These are phyloP conservation scores for Notamacropus eugenii DNA, from an alignment of 2,797 vertebrate species.

Conservation along the genomic window DNA sequence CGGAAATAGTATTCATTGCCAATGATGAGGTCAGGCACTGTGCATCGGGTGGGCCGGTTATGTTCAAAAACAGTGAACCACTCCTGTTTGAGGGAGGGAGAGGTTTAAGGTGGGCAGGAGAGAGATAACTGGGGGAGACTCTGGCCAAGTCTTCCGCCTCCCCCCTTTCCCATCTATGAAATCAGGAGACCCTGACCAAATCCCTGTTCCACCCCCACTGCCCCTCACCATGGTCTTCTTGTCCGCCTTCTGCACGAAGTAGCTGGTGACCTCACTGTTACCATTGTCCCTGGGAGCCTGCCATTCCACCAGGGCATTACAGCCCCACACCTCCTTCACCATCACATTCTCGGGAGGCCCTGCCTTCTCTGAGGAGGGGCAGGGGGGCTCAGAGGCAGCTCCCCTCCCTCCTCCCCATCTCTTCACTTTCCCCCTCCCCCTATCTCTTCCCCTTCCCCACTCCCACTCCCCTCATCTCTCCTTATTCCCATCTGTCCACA, in stretches of 20 bases:
- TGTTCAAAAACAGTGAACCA: conserved; percentile 94
- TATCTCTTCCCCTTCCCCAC: too few relatives aligned
- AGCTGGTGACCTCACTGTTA: conserved; percentile 91
- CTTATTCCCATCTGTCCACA: neutral
- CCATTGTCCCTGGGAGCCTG: conserved; percentile 91
- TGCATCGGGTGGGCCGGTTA: conserved; percentile 90
- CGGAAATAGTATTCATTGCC: conserved; percentile 94
- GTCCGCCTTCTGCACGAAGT: conserved; percentile 92
- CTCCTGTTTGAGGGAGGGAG: conserved; percentile 82
- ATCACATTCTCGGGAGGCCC: conserved; percentile 86
- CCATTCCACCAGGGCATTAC: conserved; percentile 93
- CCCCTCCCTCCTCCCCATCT: neutral
- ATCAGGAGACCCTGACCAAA: fast-evolving
- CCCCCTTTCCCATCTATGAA: neutral
- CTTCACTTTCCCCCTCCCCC: neutral
- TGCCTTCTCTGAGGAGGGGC: conserved; percentile 87
- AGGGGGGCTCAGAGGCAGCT: fast-evolving
- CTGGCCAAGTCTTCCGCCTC: neutral
- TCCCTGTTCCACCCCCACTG: fast-evolving
- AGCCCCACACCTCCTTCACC: conserved; percentile 93
- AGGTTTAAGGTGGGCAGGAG: too few relatives aligned
- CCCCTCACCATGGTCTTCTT: conserved; percentile 91
- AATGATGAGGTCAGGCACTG: conserved; percentile 93
- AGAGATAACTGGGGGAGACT: neutral
- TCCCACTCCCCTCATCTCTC: fast-evolving